Evolutionary conservation across 2,888 invertebrate species (phyloP), one percentile per base, ranked within the genome.

Genomic region (Heliconius erato): DNA sequence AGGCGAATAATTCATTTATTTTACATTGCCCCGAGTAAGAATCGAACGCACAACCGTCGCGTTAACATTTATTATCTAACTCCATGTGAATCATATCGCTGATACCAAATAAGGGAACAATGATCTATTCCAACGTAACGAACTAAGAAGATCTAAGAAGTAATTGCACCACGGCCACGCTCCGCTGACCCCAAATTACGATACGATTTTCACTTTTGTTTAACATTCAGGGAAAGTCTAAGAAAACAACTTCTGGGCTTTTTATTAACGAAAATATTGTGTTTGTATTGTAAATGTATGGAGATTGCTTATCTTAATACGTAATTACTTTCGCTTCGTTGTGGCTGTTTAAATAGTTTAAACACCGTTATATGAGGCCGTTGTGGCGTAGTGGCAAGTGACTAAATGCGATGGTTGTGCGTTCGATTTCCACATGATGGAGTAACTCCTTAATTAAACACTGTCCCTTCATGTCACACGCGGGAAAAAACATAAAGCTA

Each of bases 181-280:
- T 92, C 91, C 87, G 90, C 82, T 91, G 86, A 86, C 81, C 84
- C 74, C 87, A 87, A 89, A 90, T 89, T 88, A 89, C 87, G 79
- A 88, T 88, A 90, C 87, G 82, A 89, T 90, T 91, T 91, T 92
- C 91, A 91, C 92, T 92, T 92, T 92, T 90, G 88, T 89, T 89
- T 81, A 83, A 83, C 82, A 83, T 82, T 79, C 81, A 74, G 82
- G 83, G 83, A 84, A 84, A 84, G 84, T 84, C 68, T 40, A 84
- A 63, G 65, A 76, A 81, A 83, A 78, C 40, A 76, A 63, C 28
- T 9, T 80, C 40, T 80, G 54, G 74, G 59, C 74, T 32, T 74
- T 59, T 59, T 74, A 74, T 59, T 54, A 74, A 35, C 63, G 4
- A 63, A 76, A 63, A 63, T 40, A 35, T 49, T 72, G 16, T 28